Base-by-base conservation (phyloP, 1,140 invertebrate genomes). In the Drosophila prosaltans region DNA sequence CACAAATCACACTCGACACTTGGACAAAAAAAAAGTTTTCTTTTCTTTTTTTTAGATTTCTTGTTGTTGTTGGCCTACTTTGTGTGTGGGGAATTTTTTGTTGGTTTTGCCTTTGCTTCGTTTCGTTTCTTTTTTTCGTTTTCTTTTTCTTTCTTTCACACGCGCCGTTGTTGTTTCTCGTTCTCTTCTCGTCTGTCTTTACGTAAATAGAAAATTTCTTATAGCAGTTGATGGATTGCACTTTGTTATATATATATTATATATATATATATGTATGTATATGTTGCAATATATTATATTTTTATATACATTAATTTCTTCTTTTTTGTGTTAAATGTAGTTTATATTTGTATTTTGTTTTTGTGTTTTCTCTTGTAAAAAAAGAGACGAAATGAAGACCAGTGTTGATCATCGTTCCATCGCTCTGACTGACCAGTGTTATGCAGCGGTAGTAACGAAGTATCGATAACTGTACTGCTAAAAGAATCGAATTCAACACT, bases 61-160 rank as follows among this genome's bases (percentile, higher is more conserved):
- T 64, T 64, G 51, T 62, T 74, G 67, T 78, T 88, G 83, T 83
- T 88, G 83, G 83, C 83, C 83, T 88, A 88, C 83, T 89, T 88
- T 80, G 70, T 86, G 71, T 82, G 72, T 74, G 78, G 70, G 71
- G 78, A 77, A 80, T 80, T 77, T 80, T 78, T 69, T 68, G 66
- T 59, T 83, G 65, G 59, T 78, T 63, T 69, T 78, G 82, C 69
- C 74, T 61, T 43, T 74, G 68, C 48, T 74, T 82, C 81, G 83
- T 81, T 84, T 82, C 83, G 82, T 72, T 75, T 77, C 76, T 73
- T 73, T 24, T 51, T 51, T 51, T 48, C 45, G 45, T 48, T 48
- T 51, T 51, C 45, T 24, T 48, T 48, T 48, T 48, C 45, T 26
- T 51, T 51, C 45, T 51, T 86, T 86, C 83, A 86, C 83, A 86